phyloP scores from a whole-genome alignment of 1,140 invertebrate genomes.

The Penaeus japonicus region DNA sequence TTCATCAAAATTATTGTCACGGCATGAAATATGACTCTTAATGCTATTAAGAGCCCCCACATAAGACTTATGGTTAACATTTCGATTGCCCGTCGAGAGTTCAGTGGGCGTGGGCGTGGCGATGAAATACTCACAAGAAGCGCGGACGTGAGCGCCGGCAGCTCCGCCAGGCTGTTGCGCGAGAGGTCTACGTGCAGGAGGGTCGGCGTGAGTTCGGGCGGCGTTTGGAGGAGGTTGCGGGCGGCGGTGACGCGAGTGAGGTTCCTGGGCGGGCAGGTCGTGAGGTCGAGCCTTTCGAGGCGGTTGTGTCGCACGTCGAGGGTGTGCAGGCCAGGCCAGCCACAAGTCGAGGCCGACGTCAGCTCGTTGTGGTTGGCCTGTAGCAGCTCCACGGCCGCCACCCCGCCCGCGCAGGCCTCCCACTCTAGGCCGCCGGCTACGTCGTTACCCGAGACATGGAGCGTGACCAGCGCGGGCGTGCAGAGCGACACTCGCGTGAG shows the following conservation, averaged over 20 bases:
- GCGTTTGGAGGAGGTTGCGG: not conserved
- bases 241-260: not conserved
- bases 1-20: not conserved
- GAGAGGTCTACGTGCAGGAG: not conserved
- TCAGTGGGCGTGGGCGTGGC: not conserved
- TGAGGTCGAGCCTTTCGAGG: not conserved
- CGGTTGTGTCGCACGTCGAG: not conserved
- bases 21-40: not conserved
- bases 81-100: too few species aligned
- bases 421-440: not conserved
- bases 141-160: not conserved
- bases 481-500: not conserved
- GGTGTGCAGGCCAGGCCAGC: not conserved
- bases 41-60: not conserved
- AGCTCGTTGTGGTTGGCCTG: not conserved
- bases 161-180: not conserved
- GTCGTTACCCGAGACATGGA: not conserved
- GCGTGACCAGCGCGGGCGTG: not conserved
- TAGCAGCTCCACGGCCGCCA: not conserved
- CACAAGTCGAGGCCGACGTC: not conserved
- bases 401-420: not conserved
- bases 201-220: not conserved
- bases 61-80: not conserved
- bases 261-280: not conserved
- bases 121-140: not conserved